These are phyloP conservation scores for Bombyx mandarina DNA, from an alignment of 1,140 invertebrate species.

Conservation along the genomic window DNA sequence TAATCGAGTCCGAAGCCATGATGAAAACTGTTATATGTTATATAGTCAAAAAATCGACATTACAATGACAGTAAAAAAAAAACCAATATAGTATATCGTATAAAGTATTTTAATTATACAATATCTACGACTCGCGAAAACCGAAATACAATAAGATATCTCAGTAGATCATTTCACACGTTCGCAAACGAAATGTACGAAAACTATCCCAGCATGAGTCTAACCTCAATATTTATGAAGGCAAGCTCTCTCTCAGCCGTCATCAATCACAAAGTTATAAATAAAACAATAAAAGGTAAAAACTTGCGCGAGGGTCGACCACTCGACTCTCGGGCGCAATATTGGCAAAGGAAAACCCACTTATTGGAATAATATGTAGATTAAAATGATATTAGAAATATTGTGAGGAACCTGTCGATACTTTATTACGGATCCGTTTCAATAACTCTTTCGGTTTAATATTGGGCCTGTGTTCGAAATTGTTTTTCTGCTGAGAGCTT, in stretches of 20 bases:
- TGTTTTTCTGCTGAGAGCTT: neutral
- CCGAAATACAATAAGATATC: no score
- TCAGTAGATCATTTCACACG: no score
- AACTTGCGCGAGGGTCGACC: slow-evolving; percentile 51
- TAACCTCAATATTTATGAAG: slow-evolving; percentile 66
- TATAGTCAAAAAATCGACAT: neutral
- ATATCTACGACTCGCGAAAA: no score
- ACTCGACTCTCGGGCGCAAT: slow-evolving; percentile 45
- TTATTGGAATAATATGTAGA: slow-evolving; percentile 71
- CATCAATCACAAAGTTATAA: slow-evolving; percentile 71
- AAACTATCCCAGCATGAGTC: slow-evolving; percentile 53
- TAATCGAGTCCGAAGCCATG: neutral
- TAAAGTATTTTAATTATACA: no score
- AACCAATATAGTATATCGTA: no score
- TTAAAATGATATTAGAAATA: slow-evolving; percentile 59
- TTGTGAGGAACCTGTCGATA: slow-evolving; percentile 45
- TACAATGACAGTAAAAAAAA: neutral
- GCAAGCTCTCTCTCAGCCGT: slow-evolving; percentile 46
- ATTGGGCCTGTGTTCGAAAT: neutral
- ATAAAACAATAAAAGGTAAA: slow-evolving; percentile 70
- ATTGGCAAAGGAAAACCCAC: slow-evolving; percentile 54
- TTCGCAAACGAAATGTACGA: neutral
- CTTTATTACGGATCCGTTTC: slow-evolving; percentile 33
- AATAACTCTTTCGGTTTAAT: slow-evolving; percentile 25
- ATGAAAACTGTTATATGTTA: neutral